Conservation (phyloP, 2,888 invertebrate genomes). For the Gymnocheta viridis region DNA sequence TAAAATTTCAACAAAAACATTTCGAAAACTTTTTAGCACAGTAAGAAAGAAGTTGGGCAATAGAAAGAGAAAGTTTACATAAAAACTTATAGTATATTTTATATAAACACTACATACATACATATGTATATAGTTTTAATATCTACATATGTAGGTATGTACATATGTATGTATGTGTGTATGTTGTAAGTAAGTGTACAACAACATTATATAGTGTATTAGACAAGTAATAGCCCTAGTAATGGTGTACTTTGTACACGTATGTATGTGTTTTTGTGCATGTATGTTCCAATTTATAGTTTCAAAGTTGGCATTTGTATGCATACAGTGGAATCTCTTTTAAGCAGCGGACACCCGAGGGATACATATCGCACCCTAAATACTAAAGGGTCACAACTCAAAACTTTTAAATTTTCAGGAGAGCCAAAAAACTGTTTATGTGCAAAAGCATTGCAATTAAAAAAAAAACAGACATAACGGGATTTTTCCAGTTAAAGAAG, state of each 20-base stretch:
- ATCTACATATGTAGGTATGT: neutral
- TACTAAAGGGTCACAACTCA: too few relatives aligned
- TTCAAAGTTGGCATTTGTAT: neutral
- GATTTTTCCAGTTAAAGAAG: too few relatives aligned
- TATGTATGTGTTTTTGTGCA: neutral
- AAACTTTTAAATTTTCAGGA: too few relatives aligned
- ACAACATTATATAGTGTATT: neutral
- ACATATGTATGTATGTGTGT: neutral
- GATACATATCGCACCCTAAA: too few relatives aligned
- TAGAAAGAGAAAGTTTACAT: slow-evolving; percentile 41
- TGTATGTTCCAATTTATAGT: neutral
- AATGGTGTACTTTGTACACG: neutral
- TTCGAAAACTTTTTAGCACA: slow-evolving; percentile 20
- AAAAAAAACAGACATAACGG: too few relatives aligned
- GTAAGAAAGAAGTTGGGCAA: neutral
- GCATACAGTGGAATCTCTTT: too few relatives aligned
- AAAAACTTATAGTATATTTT: slow-evolving; percentile 10
- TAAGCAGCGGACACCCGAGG: too few relatives aligned
- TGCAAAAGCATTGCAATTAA: too few relatives aligned
- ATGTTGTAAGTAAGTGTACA: neutral
- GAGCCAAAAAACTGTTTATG: too few relatives aligned
- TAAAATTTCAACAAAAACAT: slow-evolving; percentile 5
- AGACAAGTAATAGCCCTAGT: too few relatives aligned
- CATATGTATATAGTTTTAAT: neutral
- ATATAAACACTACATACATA: neutral